Percentiles rank a stretch among this genome's conserved stretches.
These are phyloP conservation scores for Notodonta dromedarius DNA, from an alignment of 2,888 invertebrate genomes.

Conservation along the genomic window DNA sequence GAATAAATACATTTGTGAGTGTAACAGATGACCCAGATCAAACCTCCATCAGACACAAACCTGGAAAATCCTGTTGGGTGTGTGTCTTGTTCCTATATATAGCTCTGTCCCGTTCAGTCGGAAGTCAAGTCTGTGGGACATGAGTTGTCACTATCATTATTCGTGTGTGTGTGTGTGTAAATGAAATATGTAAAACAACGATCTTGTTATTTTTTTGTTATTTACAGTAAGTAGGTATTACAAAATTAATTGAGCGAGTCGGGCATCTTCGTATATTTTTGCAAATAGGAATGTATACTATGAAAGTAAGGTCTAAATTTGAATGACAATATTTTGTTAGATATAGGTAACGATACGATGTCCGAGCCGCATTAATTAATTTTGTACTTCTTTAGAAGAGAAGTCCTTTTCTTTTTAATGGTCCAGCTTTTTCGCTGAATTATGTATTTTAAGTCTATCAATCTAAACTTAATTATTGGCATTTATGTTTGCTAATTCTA, in stretches of 20 bases:
- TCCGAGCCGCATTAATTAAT: background rate
- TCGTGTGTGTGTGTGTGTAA: no score
- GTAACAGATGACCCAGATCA: no score
- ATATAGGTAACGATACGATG: background rate
- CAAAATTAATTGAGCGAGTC: background rate
- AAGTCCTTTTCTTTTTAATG: background rate
- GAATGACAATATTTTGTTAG: slow-evolving; percentile 1
- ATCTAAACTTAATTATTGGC: background rate
- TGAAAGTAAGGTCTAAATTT: background rate
- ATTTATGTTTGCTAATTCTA: background rate
- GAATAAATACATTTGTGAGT: no score
- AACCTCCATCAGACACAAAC: no score
- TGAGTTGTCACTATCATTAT: no score
- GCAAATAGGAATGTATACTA: background rate
- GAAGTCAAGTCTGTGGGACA: no score
- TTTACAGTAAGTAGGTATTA: background rate
- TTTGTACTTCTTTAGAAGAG: background rate
- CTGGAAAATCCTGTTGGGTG: no score
- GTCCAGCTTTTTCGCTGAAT: background rate
- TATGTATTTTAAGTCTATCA: background rate
- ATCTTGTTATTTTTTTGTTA: slow-evolving; percentile 3
- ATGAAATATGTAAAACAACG: background rate
- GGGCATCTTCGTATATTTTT: background rate
- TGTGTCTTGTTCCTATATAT: no score
- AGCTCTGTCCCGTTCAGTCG: no score